Percentiles rank a stretch among this genome's conserved stretches.
Conservation (phyloP, 1,140 invertebrate species). For the Gerris buenoi region DNA sequence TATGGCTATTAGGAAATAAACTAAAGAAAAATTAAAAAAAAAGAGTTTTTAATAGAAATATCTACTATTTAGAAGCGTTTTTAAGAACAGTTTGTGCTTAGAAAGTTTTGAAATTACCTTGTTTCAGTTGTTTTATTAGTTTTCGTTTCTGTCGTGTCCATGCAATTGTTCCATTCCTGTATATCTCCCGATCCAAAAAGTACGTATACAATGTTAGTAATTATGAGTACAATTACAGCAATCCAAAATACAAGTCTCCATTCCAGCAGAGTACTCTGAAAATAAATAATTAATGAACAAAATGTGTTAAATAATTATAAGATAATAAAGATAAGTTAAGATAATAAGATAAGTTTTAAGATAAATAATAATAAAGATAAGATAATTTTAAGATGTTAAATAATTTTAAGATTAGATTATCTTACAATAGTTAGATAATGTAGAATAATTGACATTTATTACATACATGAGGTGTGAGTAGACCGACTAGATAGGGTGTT, state of each 20-base stretch:
- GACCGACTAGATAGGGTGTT: constrained; percentile 55
- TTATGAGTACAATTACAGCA: constrained; percentile 30
- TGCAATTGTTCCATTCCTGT: constrained; percentile 22
- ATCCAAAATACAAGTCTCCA: constrained; percentile 40
- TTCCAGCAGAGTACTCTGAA: constrained; percentile 26
- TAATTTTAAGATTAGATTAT: background rate
- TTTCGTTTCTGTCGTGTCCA: too few relatives aligned
- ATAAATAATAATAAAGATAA: background rate
- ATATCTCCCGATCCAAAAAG: constrained; percentile 24
- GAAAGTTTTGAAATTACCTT: too few relatives aligned
- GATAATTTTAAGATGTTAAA: background rate
- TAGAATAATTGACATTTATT: background rate
- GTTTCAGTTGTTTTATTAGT: too few relatives aligned
- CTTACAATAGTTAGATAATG: background rate
- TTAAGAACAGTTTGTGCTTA: too few relatives aligned
- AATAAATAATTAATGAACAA: background rate
- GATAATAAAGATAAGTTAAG: background rate
- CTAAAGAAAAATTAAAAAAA: too few relatives aligned
- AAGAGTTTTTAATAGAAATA: too few relatives aligned
- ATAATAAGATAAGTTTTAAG: background rate
- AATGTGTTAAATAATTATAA: background rate
- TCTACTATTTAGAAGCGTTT: too few relatives aligned
- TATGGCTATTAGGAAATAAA: too few relatives aligned
- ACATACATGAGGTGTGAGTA: constrained; percentile 52
- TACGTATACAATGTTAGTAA: constrained; percentile 32